Percentiles rank a stretch among this genome's conserved stretches.
Evolutionary conservation across 2,113 vertebrate species (phyloP).

Genomic region (Agapornis roseicollis): DNA sequence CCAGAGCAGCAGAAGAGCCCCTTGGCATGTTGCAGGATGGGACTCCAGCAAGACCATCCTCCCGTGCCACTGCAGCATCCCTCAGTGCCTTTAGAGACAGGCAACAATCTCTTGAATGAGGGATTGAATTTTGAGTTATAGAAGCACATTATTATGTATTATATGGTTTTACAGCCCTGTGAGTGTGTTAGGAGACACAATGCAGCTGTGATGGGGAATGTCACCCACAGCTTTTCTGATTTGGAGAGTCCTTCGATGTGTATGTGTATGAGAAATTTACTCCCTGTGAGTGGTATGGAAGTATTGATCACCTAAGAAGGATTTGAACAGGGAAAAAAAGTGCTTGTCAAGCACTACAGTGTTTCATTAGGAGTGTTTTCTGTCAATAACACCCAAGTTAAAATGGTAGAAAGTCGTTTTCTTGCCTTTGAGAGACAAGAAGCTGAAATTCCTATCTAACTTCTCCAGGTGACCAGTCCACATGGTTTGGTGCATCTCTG

Average conservation of each 20-base stretch:
- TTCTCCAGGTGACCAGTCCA: background rate
- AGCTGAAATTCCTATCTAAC: background rate
- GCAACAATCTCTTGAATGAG: rapidly evolving
- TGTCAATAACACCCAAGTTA: background rate
- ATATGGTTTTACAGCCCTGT: background rate
- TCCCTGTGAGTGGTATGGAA: background rate
- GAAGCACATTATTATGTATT: rapidly evolving
- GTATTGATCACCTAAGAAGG: background rate
- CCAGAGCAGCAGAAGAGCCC: background rate
- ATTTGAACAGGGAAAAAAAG: background rate
- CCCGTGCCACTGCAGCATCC: rapidly evolving
- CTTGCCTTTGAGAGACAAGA: background rate
- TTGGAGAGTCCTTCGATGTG: background rate
- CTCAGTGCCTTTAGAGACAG: background rate
- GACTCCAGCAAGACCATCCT: background rate
- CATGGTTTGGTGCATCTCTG: background rate
- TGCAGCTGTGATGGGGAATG: background rate
- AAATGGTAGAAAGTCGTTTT: background rate
- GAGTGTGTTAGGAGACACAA: background rate
- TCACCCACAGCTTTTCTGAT: background rate
- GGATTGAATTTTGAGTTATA: background rate
- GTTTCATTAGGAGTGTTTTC: background rate
- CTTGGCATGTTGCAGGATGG: rapidly evolving
- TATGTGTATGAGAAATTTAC: background rate
- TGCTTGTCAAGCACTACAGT: background rate